Evolutionary conservation across 2,113 vertebrate species (phyloP).

Genomic region (Apodemus speciosus): DNA sequence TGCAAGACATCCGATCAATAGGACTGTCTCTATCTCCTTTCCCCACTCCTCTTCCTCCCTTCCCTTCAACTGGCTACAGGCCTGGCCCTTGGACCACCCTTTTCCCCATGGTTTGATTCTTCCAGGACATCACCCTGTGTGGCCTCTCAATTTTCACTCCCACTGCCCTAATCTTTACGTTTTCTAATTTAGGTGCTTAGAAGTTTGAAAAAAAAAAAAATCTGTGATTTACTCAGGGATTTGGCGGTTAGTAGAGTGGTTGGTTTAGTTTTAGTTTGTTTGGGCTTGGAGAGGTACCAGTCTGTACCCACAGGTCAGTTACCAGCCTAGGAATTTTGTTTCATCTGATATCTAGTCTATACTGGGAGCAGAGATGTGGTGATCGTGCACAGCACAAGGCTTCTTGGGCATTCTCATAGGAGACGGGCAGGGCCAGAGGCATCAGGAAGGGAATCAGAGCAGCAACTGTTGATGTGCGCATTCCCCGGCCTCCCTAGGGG

Average conservation of each 20-base stretch:
- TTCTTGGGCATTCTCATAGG: neutral
- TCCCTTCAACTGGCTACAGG: neutral
- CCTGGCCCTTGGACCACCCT: neutral
- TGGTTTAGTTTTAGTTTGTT: neutral
- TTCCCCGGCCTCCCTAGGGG: neutral
- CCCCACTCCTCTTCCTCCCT: neutral
- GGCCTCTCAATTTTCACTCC: neutral
- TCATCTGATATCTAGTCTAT: neutral
- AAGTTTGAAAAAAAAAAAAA: neutral
- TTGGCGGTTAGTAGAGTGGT: neutral
- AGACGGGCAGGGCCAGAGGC: neutral
- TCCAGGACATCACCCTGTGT: neutral
- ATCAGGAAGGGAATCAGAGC: neutral
- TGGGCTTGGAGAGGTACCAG: neutral
- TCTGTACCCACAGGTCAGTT: neutral
- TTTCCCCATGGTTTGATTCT: neutral
- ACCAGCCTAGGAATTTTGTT: neutral
- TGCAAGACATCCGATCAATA: neutral
- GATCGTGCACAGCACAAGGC: neutral
- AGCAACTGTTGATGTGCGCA: neutral
- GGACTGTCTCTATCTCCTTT: neutral
- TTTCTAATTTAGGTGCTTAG: neutral
- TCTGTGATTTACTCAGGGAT: neutral
- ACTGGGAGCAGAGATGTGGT: neutral
- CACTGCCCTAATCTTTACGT: neutral